phyloP scores from a whole-genome alignment of 2,888 invertebrate genomes.

The Siphlonurus alternatus region DNA sequence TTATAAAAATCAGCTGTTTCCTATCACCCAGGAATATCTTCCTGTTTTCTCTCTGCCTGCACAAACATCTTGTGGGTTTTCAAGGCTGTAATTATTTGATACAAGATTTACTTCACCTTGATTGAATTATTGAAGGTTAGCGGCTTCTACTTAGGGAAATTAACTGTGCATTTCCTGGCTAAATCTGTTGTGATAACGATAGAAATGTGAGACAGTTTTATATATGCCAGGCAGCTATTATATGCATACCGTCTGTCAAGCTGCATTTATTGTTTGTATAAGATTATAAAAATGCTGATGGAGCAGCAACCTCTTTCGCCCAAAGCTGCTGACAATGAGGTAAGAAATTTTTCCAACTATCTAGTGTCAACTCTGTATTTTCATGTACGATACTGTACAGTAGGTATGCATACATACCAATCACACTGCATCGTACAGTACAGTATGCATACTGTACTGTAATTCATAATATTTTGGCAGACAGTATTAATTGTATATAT shows the following conservation, averaged over 20 bases:
- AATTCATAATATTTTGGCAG: too few relatives aligned
- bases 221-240: not conserved
- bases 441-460: too few relatives aligned
- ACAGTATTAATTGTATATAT: too few relatives aligned
- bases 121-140: not conserved
- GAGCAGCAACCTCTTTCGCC: not conserved
- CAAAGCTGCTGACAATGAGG: not conserved
- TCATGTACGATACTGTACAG: too few relatives aligned
- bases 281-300: not conserved
- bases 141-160: not conserved
- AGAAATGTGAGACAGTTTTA: not conserved
- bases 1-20: too few relatives aligned
- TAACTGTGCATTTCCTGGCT: not conserved
- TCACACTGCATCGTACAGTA: too few relatives aligned
- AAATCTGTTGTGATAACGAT: not conserved
- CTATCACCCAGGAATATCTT: too few relatives aligned
- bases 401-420: too few relatives aligned
- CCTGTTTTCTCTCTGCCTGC: too few relatives aligned
- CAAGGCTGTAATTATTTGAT: not conserved
- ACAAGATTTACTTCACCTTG: not conserved
- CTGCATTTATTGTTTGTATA: too few relatives aligned
- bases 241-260: too few relatives aligned
- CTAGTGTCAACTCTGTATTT: not conserved
- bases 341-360: not conserved
- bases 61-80: not conserved